A percentile compares a stretch with the other conserved stretches of the same genome.
Evolutionary conservation across 2,888 invertebrate species (phyloP).

Genomic region (Rhagonycha fulva): DNA sequence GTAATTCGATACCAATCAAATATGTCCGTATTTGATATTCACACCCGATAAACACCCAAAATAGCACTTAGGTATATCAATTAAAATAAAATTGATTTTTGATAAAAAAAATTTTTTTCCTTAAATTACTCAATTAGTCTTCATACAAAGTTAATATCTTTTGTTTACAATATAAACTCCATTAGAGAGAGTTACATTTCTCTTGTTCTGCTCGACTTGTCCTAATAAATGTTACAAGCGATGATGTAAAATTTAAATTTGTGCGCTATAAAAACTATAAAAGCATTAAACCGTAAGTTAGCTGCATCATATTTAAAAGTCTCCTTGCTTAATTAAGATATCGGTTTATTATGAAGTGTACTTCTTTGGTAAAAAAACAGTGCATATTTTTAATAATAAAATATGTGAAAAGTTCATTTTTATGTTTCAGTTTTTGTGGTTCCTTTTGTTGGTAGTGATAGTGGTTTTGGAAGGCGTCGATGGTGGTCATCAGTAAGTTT

Average conservation of each 20-base stretch:
- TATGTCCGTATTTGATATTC: neutral
- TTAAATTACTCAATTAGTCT: neutral
- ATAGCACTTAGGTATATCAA: neutral
- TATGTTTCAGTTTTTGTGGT: conserved; percentile 35
- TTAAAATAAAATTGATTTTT: neutral
- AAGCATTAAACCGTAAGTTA: conserved; percentile 1
- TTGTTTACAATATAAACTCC: neutral
- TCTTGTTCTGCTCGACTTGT: neutral
- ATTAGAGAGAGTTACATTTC: neutral
- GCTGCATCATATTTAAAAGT: neutral
- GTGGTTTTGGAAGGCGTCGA: conserved; percentile 36
- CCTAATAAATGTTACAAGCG: neutral
- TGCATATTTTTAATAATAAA: neutral
- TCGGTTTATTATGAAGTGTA: conserved; percentile 10
- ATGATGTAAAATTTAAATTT: conserved; percentile 7
- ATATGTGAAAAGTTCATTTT: neutral
- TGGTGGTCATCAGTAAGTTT: conserved; percentile 35
- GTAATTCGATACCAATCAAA: no score
- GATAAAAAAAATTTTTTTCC: neutral
- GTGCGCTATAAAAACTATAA: conserved; percentile 14
- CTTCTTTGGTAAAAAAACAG: conserved; percentile 10
- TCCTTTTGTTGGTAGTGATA: conserved; percentile 25
- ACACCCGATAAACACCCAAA: neutral
- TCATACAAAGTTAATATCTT: neutral
- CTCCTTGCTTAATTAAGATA: neutral